A percentile compares a stretch with the other conserved stretches of the same genome.
Conservation (phyloP, 1,140 invertebrate species). For the Drosophila repletoides region DNA sequence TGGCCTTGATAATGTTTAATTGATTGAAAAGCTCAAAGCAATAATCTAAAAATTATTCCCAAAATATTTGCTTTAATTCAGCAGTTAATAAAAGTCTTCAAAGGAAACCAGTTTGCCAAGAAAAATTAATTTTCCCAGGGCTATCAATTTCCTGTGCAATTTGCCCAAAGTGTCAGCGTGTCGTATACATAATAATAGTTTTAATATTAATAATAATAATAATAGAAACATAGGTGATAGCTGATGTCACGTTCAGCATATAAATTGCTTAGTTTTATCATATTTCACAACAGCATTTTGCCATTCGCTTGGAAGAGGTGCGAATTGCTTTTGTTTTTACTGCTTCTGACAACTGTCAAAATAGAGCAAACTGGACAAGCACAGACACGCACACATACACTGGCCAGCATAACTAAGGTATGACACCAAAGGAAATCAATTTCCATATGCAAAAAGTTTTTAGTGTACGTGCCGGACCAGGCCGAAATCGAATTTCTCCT, state of each 20-base stretch:
- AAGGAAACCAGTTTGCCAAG: too few relatives aligned
- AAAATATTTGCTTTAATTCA: too few relatives aligned
- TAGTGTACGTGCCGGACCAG: constrained; percentile 54
- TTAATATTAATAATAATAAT: too few relatives aligned
- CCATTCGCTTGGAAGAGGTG: constrained; percentile 56
- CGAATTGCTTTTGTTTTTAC: constrained; percentile 76
- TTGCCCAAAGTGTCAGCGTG: constrained; percentile 31
- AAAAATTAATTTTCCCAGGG: too few relatives aligned
- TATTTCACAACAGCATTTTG: constrained; percentile 29
- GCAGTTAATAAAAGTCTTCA: too few relatives aligned
- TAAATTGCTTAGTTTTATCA: constrained; percentile 74
- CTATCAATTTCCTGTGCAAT: too few relatives aligned
- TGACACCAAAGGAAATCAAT: constrained; percentile 75
- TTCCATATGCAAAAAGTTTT: constrained; percentile 80
- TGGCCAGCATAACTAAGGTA: constrained; percentile 39
- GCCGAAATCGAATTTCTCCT: constrained; percentile 69
- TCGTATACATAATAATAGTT: constrained; percentile 53
- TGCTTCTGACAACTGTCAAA: constrained; percentile 67
- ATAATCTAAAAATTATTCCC: too few relatives aligned
- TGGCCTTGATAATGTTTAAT: too few relatives aligned
- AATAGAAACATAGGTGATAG: too few relatives aligned
- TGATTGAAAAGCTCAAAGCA: too few relatives aligned
- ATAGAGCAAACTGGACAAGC: constrained; percentile 55
- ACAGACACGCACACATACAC: constrained; percentile 18
- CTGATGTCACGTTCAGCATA: constrained; percentile 60